Evolutionary conservation across 2,113 vertebrate genomes (phyloP).

Genomic region (Erythrolamprus reginae): DNA sequence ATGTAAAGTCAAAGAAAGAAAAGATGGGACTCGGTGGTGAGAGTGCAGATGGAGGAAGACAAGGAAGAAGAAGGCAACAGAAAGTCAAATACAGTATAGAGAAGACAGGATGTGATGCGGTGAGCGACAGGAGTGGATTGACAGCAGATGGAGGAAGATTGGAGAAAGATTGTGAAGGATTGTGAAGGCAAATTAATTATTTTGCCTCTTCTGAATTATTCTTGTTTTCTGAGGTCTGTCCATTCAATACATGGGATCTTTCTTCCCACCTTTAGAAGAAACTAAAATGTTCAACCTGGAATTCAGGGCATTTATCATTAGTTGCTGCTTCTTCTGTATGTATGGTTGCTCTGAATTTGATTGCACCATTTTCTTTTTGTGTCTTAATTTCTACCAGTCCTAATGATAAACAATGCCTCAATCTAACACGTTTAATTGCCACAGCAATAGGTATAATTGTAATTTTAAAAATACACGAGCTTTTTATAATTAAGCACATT

Average conservation of each 20-base stretch:
- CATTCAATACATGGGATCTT: not conserved
- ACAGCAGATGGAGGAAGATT: too few relatives aligned
- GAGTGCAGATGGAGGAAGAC: too few relatives aligned
- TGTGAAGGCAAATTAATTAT: not conserved
- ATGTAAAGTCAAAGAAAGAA: too few relatives aligned
- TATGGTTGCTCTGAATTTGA: not conserved
- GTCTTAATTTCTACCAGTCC: not conserved
- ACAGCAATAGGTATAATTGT: not conserved
- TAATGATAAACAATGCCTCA: not conserved
- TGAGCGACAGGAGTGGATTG: too few relatives aligned
- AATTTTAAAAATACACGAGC: not conserved
- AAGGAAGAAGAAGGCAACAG: too few relatives aligned
- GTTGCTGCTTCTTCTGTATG: not conserved
- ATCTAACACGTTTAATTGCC: not conserved
- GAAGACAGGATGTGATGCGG: too few relatives aligned
- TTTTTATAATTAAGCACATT: conserved; percentile 6
- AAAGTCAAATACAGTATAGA: too few relatives aligned
- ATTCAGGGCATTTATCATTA: not conserved
- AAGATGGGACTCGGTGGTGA: too few relatives aligned
- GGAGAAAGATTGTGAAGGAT: too few relatives aligned
- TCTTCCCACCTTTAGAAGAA: not conserved
- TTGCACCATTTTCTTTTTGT: not conserved
- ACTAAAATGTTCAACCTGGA: not conserved
- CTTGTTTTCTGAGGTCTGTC: not conserved
- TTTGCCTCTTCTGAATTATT: not conserved